Evolutionary conservation across 2,888 invertebrate genomes (phyloP).

Genomic region (Sinotaia quadrata): DNA sequence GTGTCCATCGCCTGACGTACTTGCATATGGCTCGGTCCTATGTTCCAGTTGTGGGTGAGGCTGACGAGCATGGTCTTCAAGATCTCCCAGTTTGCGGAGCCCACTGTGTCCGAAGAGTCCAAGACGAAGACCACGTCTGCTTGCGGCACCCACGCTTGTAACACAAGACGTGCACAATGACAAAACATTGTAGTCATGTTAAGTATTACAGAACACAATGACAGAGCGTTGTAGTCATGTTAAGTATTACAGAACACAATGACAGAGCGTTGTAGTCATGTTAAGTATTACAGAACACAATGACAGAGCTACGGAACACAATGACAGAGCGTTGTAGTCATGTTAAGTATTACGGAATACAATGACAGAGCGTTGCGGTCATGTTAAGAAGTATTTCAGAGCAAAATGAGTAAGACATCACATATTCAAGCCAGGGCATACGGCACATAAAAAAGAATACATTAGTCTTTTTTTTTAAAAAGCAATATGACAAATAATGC

Average conservation of each 20-base stretch:
- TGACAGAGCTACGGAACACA: background rate
- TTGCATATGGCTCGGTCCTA: slow-evolving; percentile 45
- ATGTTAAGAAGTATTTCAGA: background rate
- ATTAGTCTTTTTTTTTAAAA: no score
- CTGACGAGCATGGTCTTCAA: slow-evolving; percentile 50
- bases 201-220: background rate
- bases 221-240: background rate
- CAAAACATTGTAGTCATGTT: no score
- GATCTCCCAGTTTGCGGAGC: slow-evolving; percentile 44
- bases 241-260: background rate
- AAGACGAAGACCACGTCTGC: slow-evolving; percentile 56
- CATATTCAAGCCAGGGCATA: no score
- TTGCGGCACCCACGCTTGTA: slow-evolving; percentile 22
- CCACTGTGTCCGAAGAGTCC: slow-evolving; percentile 55
- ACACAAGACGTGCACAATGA: background rate
- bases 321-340: background rate
- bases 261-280: background rate
- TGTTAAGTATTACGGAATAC: background rate
- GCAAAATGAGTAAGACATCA: background rate
- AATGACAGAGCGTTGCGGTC: background rate
- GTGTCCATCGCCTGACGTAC: no score
- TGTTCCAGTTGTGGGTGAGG: slow-evolving; percentile 50
- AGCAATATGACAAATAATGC: no score
- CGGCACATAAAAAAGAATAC: no score
- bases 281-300: background rate